Evolutionary conservation across 2,797 vertebrate species (phyloP).

Genomic region (Jordanella pulchra): DNA sequence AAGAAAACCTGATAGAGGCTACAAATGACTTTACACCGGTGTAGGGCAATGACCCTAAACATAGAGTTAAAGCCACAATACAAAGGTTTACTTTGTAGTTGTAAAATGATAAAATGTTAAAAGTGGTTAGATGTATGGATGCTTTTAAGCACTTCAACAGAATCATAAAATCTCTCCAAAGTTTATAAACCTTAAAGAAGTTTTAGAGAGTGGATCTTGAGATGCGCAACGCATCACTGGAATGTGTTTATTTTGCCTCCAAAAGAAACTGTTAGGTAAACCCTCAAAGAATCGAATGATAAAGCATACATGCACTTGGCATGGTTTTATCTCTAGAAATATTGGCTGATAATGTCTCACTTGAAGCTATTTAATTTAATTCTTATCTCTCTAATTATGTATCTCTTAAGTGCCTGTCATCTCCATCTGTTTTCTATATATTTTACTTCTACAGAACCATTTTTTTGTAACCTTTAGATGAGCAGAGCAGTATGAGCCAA

Average conservation of each 20-base stretch:
- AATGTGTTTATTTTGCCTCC: neutral
- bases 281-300: neutral
- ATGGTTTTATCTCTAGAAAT: neutral
- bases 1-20: neutral
- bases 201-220: neutral
- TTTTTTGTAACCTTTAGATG: neutral
- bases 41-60: neutral
- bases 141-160: too few species aligned
- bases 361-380: neutral
- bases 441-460: neutral
- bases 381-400: conserved; percentile 7
- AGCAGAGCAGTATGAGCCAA: neutral
- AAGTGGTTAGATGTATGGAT: too few species aligned
- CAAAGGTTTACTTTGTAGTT: neutral
- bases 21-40: neutral
- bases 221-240: neutral
- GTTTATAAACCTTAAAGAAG: too few species aligned
- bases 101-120: too few species aligned
- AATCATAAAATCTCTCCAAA: too few species aligned
- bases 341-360: neutral
- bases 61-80: neutral
- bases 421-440: neutral
- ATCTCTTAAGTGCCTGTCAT: conserved; percentile 5
- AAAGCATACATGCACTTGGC: neutral
- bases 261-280: neutral